These are phyloP conservation scores for Acomys russatus DNA, from an alignment of 2,797 vertebrate genomes.

Conservation along the genomic window DNA sequence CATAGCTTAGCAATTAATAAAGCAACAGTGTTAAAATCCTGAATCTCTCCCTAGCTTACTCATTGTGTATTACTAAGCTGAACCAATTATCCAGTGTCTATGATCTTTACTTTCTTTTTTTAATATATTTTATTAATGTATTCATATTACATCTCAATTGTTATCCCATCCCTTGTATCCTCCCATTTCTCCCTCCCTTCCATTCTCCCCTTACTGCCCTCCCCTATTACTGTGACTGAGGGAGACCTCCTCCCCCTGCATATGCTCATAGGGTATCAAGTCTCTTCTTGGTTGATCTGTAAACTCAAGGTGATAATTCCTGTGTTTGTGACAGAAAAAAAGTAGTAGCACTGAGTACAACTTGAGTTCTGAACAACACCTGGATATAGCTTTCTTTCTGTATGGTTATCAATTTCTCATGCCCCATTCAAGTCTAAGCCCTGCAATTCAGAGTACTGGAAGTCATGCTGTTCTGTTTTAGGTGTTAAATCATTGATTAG, in stretches of 20 bases:
- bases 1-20: constrained; percentile 13
- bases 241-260: no score
- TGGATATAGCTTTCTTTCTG: neutral
- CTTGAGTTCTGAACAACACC: neutral
- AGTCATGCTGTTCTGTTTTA: neutral
- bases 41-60: neutral
- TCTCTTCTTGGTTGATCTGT: constrained; percentile 30
- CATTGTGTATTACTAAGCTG: neutral
- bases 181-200: no score
- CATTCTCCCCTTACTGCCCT: no score
- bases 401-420: neutral
- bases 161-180: no score
- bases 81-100: neutral
- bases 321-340: neutral
- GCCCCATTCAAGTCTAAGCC: neutral
- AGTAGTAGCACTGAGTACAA: neutral
- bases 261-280: no score
- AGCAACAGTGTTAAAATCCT: neutral
- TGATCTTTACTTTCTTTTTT: neutral
- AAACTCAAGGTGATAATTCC: neutral
- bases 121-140: no score
- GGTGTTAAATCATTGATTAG: neutral
- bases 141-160: no score
- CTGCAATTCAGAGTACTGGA: neutral
- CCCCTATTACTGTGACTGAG: no score